Conservation (phyloP, 2,888 invertebrate species). For the Volucella zonaria region DNA sequence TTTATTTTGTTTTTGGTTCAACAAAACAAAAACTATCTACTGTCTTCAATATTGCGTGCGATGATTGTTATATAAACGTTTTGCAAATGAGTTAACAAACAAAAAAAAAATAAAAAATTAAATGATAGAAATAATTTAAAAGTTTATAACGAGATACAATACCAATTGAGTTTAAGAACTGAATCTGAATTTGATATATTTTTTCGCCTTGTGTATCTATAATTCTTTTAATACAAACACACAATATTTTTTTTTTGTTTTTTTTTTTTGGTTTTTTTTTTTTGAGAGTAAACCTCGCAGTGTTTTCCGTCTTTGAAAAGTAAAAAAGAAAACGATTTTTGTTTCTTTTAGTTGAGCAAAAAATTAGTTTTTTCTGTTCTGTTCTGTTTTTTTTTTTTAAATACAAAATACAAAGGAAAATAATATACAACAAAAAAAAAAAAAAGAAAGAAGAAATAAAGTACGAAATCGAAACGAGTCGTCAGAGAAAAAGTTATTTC, state of each 20-base stretch:
- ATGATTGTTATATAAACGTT: slow-evolving; percentile 68
- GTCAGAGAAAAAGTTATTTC: slow-evolving; percentile 45
- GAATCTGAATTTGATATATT: slow-evolving; percentile 58
- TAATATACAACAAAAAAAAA: too few species aligned
- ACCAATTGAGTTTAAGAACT: slow-evolving; percentile 45
- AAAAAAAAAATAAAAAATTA: too few species aligned
- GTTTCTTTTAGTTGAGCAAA: slow-evolving; percentile 33
- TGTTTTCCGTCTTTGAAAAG: slow-evolving; percentile 45
- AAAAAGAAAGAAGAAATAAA: slow-evolving; percentile 7
- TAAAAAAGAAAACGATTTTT: too few species aligned
- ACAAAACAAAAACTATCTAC: slow-evolving; percentile 23
- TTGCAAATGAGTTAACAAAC: slow-evolving; percentile 21
- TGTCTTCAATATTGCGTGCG: slow-evolving; percentile 47
- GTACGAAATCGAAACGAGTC: slow-evolving; percentile 43
- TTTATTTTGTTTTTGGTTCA: background rate
- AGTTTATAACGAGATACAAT: slow-evolving; percentile 49
- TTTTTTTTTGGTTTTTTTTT: background rate
- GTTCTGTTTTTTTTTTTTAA: slow-evolving; percentile 36
- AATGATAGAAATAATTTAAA: slow-evolving; percentile 31
- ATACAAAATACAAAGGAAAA: too few species aligned
- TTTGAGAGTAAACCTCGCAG: slow-evolving; percentile 67
- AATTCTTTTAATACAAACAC: slow-evolving; percentile 58
- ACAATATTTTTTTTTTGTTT: slow-evolving; percentile 30
- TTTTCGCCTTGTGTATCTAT: slow-evolving; percentile 67
- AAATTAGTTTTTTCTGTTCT: slow-evolving; percentile 26